Conservation (phyloP, 2,888 invertebrate species). For the Sepiola atlantica region DNA sequence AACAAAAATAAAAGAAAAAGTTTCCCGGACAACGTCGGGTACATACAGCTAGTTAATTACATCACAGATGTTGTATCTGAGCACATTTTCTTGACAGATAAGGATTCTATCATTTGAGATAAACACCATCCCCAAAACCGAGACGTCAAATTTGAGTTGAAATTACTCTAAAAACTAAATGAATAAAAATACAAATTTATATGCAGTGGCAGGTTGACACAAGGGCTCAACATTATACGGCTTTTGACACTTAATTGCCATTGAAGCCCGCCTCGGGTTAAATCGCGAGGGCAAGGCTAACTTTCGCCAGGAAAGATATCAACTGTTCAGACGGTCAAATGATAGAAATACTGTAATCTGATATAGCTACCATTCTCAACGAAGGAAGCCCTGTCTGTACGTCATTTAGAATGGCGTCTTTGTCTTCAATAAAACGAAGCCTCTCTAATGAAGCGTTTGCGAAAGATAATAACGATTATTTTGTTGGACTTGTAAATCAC, state of each 20-base stretch:
- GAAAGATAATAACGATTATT: background rate
- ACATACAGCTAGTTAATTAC: background rate
- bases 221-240: background rate
- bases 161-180: background rate
- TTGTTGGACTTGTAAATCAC: background rate
- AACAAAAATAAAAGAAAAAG: too few relatives aligned
- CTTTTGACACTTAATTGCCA: slow-evolving; percentile 32
- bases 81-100: background rate
- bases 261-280: background rate
- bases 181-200: background rate
- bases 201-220: background rate
- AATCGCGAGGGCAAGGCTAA: background rate
- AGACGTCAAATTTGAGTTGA: background rate
- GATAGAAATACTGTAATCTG: background rate
- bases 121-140: background rate
- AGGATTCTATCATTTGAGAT: background rate
- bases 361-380: background rate
- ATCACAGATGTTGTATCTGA: background rate
- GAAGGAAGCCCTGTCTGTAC: background rate
- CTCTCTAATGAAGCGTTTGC: background rate
- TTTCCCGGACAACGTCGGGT: too few relatives aligned
- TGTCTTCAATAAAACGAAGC: background rate
- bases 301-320: background rate
- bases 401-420: background rate
- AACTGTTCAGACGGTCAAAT: background rate